Evolutionary conservation across 2,113 vertebrate species (phyloP), one percentile per base, ranked within the genome.

Genomic region (Pavo muticus): DNA sequence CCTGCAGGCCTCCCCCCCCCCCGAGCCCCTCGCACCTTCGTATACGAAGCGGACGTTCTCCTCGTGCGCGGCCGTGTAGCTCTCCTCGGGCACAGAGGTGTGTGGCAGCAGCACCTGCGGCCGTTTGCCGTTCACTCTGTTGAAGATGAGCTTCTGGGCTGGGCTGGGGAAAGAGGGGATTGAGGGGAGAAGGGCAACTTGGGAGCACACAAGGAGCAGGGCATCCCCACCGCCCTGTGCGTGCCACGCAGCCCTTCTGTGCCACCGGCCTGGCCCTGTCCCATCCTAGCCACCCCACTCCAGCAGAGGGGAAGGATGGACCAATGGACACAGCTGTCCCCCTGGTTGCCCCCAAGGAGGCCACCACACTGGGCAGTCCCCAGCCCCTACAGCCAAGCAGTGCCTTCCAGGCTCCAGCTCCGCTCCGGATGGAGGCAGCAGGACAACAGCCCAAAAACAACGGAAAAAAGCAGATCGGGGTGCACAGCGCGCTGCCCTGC

Each of bases 1-100:
- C 61, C 10, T 5, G 25, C 25, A 17, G 16, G 15, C 37, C 15
- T 37, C 25, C 39, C 29, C 14, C 50, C 24, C 13, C 48, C 50
- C 16, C 10, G 15, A 64, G 37, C 37, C 61, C 24, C 37, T 61
- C 97, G 98, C 97, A 99, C 99, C 99, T 98, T 99, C 98, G 14
- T 98, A 98, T 42, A 99, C 95, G 73, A 99, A 99, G 75, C 98
- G 97, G 92, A 99, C 99, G 2, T 99, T 99, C 95, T 99, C 99
- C 94, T 99, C 99, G 1, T 99, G 99, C 14, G 98, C 99, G 45
- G 98, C 94, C 0, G 99, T 99, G 97, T 99, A 99, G 59, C 98
- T 97, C 93, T 99, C 99, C 9, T 98, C 97, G 0, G 97, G 94
- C 63, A 96, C 96, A 4, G 95, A 91, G 11, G 94, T n/a, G 88